Percentiles rank a stretch among this genome's conserved stretches.
These are phyloP conservation scores for Tolypeutes matacus DNA, from an alignment of 2,797 vertebrate species.

Conservation along the genomic window DNA sequence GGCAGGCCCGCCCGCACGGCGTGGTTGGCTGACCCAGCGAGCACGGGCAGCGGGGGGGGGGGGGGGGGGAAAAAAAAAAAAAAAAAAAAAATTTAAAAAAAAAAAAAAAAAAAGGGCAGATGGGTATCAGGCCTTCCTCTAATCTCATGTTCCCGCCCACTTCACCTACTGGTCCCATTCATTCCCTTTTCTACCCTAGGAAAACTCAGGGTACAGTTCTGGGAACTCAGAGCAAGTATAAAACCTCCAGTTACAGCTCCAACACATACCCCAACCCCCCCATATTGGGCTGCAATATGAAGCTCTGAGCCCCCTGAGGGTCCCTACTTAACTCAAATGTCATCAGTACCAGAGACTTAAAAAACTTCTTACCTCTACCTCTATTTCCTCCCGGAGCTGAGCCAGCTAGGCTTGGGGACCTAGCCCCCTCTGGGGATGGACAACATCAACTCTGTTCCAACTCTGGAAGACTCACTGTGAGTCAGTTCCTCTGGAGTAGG, in stretches of 20 bases:
- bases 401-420: slow-evolving; percentile 22
- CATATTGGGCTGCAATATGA: neutral
- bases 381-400: slow-evolving; percentile 45
- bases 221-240: slow-evolving; percentile 44
- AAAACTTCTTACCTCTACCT: slow-evolving; percentile 35
- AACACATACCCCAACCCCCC: neutral
- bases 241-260: slow-evolving; percentile 14
- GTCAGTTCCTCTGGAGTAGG: slow-evolving; percentile 46
- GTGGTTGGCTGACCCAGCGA: no score
- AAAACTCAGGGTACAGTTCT: slow-evolving; percentile 60
- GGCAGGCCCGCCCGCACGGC: no score
- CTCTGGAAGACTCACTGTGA: slow-evolving; percentile 67
- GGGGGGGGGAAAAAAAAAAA: no score
- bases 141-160: neutral
- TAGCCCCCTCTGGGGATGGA: slow-evolving; percentile 43
- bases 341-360: slow-evolving; percentile 41
- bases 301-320: neutral
- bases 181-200: slow-evolving; percentile 31
- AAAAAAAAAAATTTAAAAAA: no score
- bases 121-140: neutral
- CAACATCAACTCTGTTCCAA: slow-evolving; percentile 47
- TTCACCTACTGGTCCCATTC: neutral
- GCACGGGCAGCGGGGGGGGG: no score
- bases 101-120: no score
- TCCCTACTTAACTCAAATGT: slow-evolving; percentile 58